Evolutionary conservation across 2,113 vertebrate genomes (phyloP), one percentile per base, ranked within the genome.

Genomic region (Scolopax mira): DNA sequence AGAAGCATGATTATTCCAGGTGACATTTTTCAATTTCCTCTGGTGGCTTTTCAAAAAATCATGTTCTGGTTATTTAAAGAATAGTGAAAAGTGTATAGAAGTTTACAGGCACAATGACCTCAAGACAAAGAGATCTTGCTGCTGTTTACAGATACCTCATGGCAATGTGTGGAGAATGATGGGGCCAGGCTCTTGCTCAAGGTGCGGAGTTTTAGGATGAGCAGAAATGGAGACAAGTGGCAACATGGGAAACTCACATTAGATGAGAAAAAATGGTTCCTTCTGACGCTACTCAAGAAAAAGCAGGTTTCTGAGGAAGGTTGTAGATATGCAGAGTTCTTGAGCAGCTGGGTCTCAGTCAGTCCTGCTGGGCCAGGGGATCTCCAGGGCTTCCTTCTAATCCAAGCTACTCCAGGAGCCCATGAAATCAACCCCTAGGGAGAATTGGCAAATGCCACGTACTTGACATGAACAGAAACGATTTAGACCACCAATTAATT

Each of bases 211-310:
- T 92, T 72, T 75, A 67, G 73, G n/a, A 75, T 62, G 31, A 85
- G 30, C 2, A 2, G 49, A 37, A 64, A 83, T 0, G 7, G 66
- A 66, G 14, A 21, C 10, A 61, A 79, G 16, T 13, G n/a, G 28
- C 12, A 84, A 69, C 14, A 39, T 10, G 27, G 33, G 37, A 73
- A 90, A 78, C 78, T 66, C 22, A 41, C 66, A 9, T 57, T 30
- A 81, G 11, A 33, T n/a, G 18, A 48, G 18, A 75, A 17, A 75
- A 39, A 57, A 11, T 3, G 19, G 60, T 88, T 37, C 21, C 12
- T 9, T 23, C 61, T 49, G 28, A 37, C 0, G 0, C 31, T 83
- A 7, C 4, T 67, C 52, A 86, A 83, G 64, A n/a, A 58, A 0
- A 2, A 71, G 57, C n/a, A 89, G 48, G 31, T 67, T 86, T 44